Evolutionary conservation across 53 echinoderm and acorn worm genomes (phyloP).

Genomic region (Holothuria scabra): DNA sequence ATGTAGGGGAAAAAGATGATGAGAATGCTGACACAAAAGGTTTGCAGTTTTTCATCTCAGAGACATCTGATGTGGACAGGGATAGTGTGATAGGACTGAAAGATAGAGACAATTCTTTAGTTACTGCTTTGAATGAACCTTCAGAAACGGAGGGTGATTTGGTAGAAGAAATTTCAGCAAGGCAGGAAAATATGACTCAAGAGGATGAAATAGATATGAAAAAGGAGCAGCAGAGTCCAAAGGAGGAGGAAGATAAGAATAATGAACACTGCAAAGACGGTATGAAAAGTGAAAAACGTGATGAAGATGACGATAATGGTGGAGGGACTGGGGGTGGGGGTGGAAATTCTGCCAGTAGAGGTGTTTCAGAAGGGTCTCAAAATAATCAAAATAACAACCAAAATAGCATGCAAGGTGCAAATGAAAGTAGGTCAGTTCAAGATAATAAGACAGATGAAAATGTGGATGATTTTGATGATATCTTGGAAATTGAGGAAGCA

Average conservation of each 20-base stretch:
- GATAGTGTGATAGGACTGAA: constrained; percentile 9
- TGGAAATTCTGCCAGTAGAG: constrained; percentile 34
- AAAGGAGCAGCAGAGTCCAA: background rate
- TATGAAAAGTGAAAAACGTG: constrained; percentile 11
- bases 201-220: background rate
- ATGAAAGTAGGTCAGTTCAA: constrained; percentile 8
- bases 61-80: background rate
- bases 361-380: constrained; percentile 41
- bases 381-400: constrained; percentile 41
- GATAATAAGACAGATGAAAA: constrained; percentile 5
- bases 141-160: no score
- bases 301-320: constrained; percentile 22
- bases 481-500: constrained; percentile 85
- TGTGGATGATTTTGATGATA: constrained; percentile 59
- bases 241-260: background rate
- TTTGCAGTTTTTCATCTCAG: constrained; percentile 24
- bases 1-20: background rate
- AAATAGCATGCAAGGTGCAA: background rate
- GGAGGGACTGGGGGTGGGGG: constrained; percentile 45
- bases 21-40: background rate
- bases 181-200: background rate
- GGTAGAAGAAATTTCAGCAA: background rate
- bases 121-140: no score
- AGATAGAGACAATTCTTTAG: no score
- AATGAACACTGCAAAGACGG: constrained; percentile 6